Base-by-base conservation (phyloP, 1,140 invertebrate genomes). In the Leptinotarsa lineolata region DNA sequence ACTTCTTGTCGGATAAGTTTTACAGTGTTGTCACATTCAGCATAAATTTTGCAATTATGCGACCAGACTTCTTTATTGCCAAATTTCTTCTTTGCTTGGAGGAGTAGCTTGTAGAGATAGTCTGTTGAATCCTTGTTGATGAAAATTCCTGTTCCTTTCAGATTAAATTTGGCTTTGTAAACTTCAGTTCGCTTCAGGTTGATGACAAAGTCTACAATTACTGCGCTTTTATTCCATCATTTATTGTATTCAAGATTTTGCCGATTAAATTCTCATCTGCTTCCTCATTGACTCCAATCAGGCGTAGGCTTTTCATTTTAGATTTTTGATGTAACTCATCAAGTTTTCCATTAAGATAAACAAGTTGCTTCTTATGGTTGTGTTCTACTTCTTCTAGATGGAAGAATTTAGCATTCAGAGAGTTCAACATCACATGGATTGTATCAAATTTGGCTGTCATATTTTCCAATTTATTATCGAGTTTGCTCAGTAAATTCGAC, bases 141-240 rank as follows among this genome's bases (percentile, higher is more conserved):
- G 60, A 63, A 63, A n/a, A 63, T 63, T 13, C 20, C 8, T 13
- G 15, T 63, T 24, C 60, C 20, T 63, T 22, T 63, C 15, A 63
- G 20, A 20, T 20, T 20, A 1, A 13, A 15, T 20, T 63, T 63
- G 12, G 60, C 60, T 20, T 63, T 22, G 60, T 63, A 24, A 63
- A 63, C 60, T 18, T 63, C 60, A 63, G 13, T 63, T 20, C 60
- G 60, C 60, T 18, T 63, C 18, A 63, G 22, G 15, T n/a, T 63
- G 15, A 2, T 22, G 60, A 63, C 60, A 20, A 63, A 63, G 15
- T 63, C 60, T 15, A 18, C 12, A 63, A 63, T 20, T n/a, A 24
- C 15, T 63, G 60, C 60, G 5, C 60, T 24, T 20, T 20, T n/a
- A 63, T 13, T n/a, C 20, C 60, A 20, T 63, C 0, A 63, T 63